Evolutionary conservation across 1,140 invertebrate genomes (phyloP), one percentile per base, ranked within the genome.

Genomic region (Brachystomella parvula): DNA sequence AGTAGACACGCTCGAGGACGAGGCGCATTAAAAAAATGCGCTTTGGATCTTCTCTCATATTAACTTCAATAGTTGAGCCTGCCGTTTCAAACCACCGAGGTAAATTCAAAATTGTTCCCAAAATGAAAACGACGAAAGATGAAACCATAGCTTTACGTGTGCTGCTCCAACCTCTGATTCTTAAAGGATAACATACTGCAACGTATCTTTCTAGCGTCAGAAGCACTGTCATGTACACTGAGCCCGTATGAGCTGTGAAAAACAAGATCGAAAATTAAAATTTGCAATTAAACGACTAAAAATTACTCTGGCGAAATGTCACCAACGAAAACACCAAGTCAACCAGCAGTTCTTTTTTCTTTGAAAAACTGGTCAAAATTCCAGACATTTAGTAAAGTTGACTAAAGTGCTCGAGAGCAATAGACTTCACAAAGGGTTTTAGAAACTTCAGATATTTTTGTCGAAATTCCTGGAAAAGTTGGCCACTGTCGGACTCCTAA

Each of bases 131-230:
- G 6, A 21, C 6, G 6, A 6, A 6, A 21, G 6, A 12, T 21
- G 21, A 9, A 12, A 6, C 21, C 12, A 6, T 24, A 21, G 53
- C 53, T 9, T 6, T 21, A 6, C 21, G 6, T 6, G 12, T 21
- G 21, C n/a, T 57, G 78, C 93, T 96, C 59, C 95, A 83, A 0
- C 87, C 88, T 53, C 90, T 83, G 0, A 92, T 91, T 66, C 84
- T 83, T 15, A 96, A 80, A 0, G 94, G 94, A 78, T 95, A 91
- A 76, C 94, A 96, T 0, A 98, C 95, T 1, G 94, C 95, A 39
- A 97, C 89, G 79, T 93, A 97, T 57, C 94, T 83, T 78, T 98
- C 95, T 71, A 96, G 82, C 0, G 94, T 96, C 47, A 97, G 94
- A 1, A 90, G 90, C 58, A 97, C 84, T 0, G 94, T 97, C 69